Conservation (phyloP, 2,797 vertebrate genomes). For the Pseudochaenichthys georgianus region DNA sequence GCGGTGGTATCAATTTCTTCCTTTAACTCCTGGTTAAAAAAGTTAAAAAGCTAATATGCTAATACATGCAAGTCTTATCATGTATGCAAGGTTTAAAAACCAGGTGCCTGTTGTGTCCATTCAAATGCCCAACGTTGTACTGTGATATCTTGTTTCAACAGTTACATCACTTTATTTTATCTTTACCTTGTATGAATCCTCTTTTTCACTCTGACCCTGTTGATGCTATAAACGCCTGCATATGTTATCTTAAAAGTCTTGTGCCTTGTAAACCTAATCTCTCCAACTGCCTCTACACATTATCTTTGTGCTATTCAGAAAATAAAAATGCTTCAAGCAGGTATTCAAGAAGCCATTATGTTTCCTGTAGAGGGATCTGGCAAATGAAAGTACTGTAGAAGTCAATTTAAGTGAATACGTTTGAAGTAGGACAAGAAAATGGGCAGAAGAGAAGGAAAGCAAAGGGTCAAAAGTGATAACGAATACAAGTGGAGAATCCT, state of each 20-base stretch:
- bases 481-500: neutral
- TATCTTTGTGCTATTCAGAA: neutral
- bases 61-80: neutral
- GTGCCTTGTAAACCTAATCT: neutral
- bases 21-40: neutral
- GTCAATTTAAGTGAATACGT: neutral
- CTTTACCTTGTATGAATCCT: too few species aligned
- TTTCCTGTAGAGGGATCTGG: neutral
- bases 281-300: neutral
- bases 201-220: too few species aligned
- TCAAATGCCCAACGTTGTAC: too few species aligned
- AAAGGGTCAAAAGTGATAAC: neutral
- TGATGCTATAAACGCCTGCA: too few species aligned
- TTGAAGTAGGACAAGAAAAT: neutral
- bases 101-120: neutral
- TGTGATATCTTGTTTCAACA: too few species aligned
- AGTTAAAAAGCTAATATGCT: too few species aligned
- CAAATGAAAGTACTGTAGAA: neutral
- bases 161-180: too few species aligned
- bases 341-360: neutral
- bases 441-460: neutral
- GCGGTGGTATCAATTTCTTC: neutral
- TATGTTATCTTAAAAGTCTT: neutral
- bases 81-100: constrained; percentile 8
- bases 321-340: neutral